phyloP scores from a whole-genome alignment of 2,113 vertebrate species.

The Solea solea region DNA sequence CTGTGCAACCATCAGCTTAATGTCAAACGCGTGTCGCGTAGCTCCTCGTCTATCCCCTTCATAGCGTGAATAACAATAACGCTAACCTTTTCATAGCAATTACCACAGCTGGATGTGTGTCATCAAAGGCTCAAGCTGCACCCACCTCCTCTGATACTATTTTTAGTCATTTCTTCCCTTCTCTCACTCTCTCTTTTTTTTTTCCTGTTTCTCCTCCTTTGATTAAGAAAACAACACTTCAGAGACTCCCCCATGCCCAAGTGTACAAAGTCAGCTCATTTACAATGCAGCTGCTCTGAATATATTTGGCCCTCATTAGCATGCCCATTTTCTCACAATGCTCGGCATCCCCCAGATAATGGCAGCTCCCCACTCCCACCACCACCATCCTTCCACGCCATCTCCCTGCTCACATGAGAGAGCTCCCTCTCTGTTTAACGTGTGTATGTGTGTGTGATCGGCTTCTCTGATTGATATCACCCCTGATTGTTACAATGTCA shows the following conservation, averaged over 20 bases:
- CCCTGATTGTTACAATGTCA: slow-evolving; percentile 63
- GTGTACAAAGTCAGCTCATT: slow-evolving; percentile 61
- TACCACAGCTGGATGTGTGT: slow-evolving; percentile 28
- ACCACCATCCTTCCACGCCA: neutral
- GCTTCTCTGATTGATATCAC: slow-evolving; percentile 67
- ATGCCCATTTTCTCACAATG: slow-evolving; percentile 59
- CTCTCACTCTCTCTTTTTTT: neutral
- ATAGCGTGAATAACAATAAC: slow-evolving; percentile 50
- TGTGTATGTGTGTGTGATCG: slow-evolving; percentile 58
- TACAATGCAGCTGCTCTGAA: slow-evolving; percentile 46
- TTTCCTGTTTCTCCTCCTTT: slow-evolving; percentile 33
- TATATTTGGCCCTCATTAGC: slow-evolving; percentile 68
- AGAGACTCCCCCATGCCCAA: slow-evolving; percentile 27
- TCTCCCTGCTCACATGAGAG: slow-evolving; percentile 38
- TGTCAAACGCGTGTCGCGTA: slow-evolving; percentile 25
- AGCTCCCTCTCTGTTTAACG: slow-evolving; percentile 63
- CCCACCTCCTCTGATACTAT: slow-evolving; percentile 41
- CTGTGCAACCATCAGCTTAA: slow-evolving; percentile 39
- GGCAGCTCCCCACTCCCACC: neutral
- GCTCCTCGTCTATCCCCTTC: slow-evolving; percentile 31
- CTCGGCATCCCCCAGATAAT: slow-evolving; percentile 51
- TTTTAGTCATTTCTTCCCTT: slow-evolving; percentile 37
- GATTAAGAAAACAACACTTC: slow-evolving; percentile 62
- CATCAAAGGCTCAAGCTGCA: slow-evolving; percentile 12
- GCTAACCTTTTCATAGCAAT: slow-evolving; percentile 52